phyloP scores from a whole-genome alignment of 2,888 invertebrate species.

The Nasonia oneida region DNA sequence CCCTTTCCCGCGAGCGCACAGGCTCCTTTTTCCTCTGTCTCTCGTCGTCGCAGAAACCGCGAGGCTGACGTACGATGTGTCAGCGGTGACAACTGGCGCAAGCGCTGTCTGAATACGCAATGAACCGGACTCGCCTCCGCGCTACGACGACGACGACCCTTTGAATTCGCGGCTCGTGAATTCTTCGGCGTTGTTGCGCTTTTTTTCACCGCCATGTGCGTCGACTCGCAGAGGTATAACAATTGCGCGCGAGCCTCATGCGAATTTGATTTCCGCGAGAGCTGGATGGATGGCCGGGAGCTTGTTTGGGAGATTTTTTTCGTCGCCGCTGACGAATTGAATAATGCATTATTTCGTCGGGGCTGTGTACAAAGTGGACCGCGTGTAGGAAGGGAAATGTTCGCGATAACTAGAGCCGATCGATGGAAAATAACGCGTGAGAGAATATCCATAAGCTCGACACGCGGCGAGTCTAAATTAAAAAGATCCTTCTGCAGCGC shows the following conservation, averaged over 20 bases:
- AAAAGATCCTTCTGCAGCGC: neutral
- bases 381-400: neutral
- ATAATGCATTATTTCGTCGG: constrained; percentile 44
- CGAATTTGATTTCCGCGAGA: constrained; percentile 50
- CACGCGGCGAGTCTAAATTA: neutral
- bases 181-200: constrained; percentile 9
- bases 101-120: constrained; percentile 78
- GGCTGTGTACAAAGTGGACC: neutral
- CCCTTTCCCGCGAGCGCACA: constrained; percentile 62
- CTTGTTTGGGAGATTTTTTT: neutral
- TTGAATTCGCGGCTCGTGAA: constrained; percentile 24
- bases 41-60: constrained; percentile 63
- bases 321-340: constrained; percentile 4
- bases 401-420: neutral
- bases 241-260: constrained; percentile 27
- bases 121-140: constrained; percentile 66
- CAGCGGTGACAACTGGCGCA: constrained; percentile 79
- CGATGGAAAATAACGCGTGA: neutral
- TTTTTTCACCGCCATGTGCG: neutral
- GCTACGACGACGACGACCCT: constrained; percentile 9
- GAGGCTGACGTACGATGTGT: constrained; percentile 79
- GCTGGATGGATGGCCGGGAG: neutral
- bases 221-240: neutral
- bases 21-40: constrained; percentile 72
- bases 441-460: neutral